Evolutionary conservation across 1,140 invertebrate species (phyloP).

Genomic region (Cotesia typhae): DNA sequence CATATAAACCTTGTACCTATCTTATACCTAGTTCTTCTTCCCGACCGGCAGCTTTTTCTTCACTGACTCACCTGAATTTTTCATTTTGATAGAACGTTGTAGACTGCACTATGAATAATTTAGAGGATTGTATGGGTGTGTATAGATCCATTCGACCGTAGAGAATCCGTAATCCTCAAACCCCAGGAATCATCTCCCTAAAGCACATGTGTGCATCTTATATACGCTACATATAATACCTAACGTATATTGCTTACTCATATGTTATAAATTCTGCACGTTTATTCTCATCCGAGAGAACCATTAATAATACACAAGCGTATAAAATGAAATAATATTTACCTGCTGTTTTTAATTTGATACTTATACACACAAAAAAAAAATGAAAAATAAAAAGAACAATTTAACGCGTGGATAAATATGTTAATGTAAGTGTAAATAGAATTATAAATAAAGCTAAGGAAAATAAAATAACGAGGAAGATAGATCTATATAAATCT

Average conservation of each 20-base stretch:
- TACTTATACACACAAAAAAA: too few relatives aligned
- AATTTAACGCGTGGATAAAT: too few relatives aligned
- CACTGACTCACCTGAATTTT: conserved; percentile 26
- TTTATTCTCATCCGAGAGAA: too few relatives aligned
- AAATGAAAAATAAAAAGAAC: too few relatives aligned
- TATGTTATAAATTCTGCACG: too few relatives aligned
- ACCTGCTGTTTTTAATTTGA: too few relatives aligned
- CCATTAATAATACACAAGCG: too few relatives aligned
- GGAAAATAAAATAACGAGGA: neutral
- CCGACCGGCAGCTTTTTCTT: neutral
- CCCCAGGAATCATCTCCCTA: neutral
- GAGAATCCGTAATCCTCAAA: conserved; percentile 22
- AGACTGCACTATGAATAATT: conserved; percentile 25
- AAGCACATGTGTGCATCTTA: conserved; percentile 5
- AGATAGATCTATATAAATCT: neutral
- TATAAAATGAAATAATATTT: too few relatives aligned
- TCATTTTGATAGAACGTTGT: conserved; percentile 21
- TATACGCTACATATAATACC: neutral
- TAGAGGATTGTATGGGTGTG: conserved; percentile 11
- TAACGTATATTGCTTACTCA: too few relatives aligned
- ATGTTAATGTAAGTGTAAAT: too few relatives aligned
- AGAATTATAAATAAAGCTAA: too few relatives aligned
- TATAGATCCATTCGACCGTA: conserved; percentile 7
- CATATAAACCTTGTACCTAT: neutral
- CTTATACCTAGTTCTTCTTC: too few relatives aligned